phyloP scores from a whole-genome alignment of 2,113 vertebrate species.

The Salvelinus fontinalis region DNA sequence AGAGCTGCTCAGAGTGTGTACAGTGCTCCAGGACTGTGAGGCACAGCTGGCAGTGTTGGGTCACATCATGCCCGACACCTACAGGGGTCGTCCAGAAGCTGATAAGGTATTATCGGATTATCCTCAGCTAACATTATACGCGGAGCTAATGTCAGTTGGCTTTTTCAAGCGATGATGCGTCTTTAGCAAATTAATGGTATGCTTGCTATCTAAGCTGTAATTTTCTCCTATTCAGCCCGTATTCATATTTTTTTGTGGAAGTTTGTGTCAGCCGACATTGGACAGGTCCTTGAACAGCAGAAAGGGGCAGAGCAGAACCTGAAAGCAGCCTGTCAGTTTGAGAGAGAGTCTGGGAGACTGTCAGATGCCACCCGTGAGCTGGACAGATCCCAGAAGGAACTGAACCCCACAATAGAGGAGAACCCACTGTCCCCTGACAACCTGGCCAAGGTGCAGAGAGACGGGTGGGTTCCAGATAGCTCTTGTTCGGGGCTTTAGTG shows the following conservation, averaged over 20 bases:
- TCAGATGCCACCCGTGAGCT: conserved; percentile 27
- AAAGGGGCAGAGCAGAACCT: conserved; percentile 36
- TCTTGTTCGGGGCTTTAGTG: too few species aligned
- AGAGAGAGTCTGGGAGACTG: conserved; percentile 24
- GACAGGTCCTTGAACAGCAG: conserved; percentile 32
- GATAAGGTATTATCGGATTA: conserved; percentile 6
- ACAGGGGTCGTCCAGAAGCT: conserved; percentile 31
- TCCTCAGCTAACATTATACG: too few species aligned
- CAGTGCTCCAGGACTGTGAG: conserved; percentile 73
- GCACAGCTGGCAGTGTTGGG: conserved; percentile 81
- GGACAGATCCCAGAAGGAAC: conserved; percentile 42
- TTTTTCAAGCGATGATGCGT: too few species aligned
- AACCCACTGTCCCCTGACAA: conserved; percentile 50
- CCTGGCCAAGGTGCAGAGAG: conserved; percentile 75
- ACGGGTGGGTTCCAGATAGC: conserved; percentile 66
- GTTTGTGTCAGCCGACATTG: conserved; percentile 55
- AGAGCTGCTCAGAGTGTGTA: conserved; percentile 68
- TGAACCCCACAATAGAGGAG: conserved; percentile 45
- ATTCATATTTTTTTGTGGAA: conserved; percentile 15
- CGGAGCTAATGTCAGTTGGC: too few species aligned
- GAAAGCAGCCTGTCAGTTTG: conserved; percentile 19
- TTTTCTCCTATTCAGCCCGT: not conserved
- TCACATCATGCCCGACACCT: conserved; percentile 65
- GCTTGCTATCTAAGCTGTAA: too few species aligned
- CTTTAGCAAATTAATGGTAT: too few species aligned